Conservation (phyloP, 30 jellyfish, hydroid and myxozoan genomes). For the Hydractinia echinata region DNA sequence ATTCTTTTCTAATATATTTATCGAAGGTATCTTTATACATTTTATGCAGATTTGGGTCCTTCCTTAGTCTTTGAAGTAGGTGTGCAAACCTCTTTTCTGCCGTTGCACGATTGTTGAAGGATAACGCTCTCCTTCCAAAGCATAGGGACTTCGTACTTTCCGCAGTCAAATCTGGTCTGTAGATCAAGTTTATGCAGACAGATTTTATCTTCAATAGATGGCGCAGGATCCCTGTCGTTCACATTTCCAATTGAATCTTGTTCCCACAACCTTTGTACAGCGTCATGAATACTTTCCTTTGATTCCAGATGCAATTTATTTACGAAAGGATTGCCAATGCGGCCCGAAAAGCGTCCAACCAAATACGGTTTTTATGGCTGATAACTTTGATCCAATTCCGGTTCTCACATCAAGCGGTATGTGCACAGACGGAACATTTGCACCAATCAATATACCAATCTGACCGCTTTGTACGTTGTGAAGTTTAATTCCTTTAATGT, state of each 20-base stretch:
- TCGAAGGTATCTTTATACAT: neutral
- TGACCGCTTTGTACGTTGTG: neutral
- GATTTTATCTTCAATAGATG: neutral
- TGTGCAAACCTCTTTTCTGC: neutral
- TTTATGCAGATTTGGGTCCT: neutral
- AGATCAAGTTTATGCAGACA: neutral
- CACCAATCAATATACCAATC: conserved; percentile 15
- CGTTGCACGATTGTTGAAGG: conserved; percentile 6
- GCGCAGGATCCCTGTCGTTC: neutral
- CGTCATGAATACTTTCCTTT: neutral
- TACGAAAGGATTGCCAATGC: neutral
- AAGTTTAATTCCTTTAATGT: conserved; percentile 2
- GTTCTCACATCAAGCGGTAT: conserved; percentile 8
- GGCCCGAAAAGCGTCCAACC: conserved; percentile 22
- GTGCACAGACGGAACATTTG: conserved; percentile 1
- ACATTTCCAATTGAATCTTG: neutral
- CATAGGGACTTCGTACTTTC: conserved; percentile 15
- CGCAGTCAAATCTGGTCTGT: neutral
- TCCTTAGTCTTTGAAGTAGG: neutral
- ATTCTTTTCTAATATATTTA: no score
- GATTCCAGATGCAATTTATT: neutral
- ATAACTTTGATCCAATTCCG: neutral
- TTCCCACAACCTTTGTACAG: conserved; percentile 14
- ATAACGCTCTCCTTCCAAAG: neutral
- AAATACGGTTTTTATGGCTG: conserved; percentile 8